Evolutionary conservation across 1,140 invertebrate species (phyloP).

Genomic region (Heliconius nattereri): DNA sequence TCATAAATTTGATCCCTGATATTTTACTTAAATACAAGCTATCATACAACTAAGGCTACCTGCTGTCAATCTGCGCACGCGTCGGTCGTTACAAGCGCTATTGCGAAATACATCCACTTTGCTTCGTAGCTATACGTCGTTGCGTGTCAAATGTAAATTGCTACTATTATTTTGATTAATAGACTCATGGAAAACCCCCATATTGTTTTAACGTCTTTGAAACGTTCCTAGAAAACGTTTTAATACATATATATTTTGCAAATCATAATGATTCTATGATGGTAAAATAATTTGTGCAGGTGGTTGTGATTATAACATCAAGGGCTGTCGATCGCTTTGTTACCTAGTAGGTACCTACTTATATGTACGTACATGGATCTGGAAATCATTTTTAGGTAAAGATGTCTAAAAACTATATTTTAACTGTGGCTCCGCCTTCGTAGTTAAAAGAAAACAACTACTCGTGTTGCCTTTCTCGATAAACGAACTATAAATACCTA

Average conservation of each 20-base stretch:
- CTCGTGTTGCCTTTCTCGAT: too few relatives aligned
- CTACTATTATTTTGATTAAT: conserved; percentile 64
- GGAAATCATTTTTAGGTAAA: too few relatives aligned
- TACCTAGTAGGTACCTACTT: background rate
- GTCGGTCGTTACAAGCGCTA: conserved; percentile 43
- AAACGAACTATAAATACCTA: too few relatives aligned
- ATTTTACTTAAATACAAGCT: conserved; percentile 29
- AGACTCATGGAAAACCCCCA: conserved; percentile 42
- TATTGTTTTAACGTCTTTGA: conserved; percentile 23
- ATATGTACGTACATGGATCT: background rate
- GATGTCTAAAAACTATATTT: too few relatives aligned
- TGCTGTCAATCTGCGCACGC: conserved; percentile 49
- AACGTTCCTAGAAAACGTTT: background rate
- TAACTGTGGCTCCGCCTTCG: too few relatives aligned
- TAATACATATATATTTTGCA: background rate
- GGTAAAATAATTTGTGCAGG: background rate
- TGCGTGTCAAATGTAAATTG: conserved; percentile 64
- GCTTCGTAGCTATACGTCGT: conserved; percentile 50
- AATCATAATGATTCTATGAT: background rate
- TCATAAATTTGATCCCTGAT: conserved; percentile 30
- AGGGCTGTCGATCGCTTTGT: background rate
- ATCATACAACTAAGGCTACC: conserved; percentile 41
- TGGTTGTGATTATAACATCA: background rate
- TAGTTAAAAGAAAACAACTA: too few relatives aligned
- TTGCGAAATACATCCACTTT: conserved; percentile 60